These are phyloP conservation scores for Tortricodes alternella DNA, from an alignment of 2,888 invertebrate species.

Conservation along the genomic window DNA sequence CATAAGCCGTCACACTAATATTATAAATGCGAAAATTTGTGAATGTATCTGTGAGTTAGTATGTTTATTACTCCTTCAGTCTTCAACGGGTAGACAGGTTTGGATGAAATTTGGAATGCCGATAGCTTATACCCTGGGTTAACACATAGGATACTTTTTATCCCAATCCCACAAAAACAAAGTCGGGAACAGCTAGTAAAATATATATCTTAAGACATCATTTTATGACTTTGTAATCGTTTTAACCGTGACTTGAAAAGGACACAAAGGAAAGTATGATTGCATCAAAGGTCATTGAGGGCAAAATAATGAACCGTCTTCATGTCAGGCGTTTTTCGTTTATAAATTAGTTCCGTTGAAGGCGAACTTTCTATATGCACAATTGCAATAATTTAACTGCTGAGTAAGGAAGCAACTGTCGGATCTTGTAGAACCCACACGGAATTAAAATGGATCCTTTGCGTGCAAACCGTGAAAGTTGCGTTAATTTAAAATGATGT, in stretches of 20 bases:
- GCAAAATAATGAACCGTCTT: constrained; percentile 24
- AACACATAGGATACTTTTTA: no score
- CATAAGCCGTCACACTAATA: no score
- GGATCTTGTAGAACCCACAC: constrained; percentile 4
- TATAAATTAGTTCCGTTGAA: constrained; percentile 29
- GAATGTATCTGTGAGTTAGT: no score
- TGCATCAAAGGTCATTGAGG: constrained; percentile 22
- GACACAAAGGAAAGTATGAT: constrained; percentile 27
- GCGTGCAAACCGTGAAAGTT: constrained; percentile 64
- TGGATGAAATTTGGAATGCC: no score
- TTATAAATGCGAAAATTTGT: no score
- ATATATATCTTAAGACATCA: neutral
- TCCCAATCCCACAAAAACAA: no score
- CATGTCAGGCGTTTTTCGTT: constrained; percentile 15
- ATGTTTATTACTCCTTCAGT: no score
- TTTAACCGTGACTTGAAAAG: constrained; percentile 18
- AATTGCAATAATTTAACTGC: constrained; percentile 25
- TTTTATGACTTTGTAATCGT: constrained; percentile 7
- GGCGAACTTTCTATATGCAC: constrained; percentile 27
- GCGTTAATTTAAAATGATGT: constrained; percentile 63
- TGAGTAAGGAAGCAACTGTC: constrained; percentile 11
- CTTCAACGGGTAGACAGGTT: no score
- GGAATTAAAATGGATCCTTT: constrained; percentile 43
- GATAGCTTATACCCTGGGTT: no score
- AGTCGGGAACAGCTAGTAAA: no score